Base-by-base conservation (phyloP, 1,140 invertebrate genomes). In the Heliconius himera region DNA sequence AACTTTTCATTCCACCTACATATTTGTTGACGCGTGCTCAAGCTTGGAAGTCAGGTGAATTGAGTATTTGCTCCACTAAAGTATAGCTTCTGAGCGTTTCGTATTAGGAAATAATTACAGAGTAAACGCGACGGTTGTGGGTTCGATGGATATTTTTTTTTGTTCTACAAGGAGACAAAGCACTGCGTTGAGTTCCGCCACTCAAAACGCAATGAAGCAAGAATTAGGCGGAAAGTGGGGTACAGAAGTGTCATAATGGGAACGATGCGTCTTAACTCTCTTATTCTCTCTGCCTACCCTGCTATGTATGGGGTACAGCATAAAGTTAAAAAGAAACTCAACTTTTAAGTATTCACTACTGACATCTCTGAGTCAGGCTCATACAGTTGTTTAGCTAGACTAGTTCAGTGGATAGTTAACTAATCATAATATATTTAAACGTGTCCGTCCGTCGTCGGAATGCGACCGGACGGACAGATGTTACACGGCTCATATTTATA, bases 381-480 rank as follows among this genome's bases (percentile, higher is more conserved):
- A 70, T 70, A 74, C 2, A 4, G 5, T 72, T 6, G 70, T 71
- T 51, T 54, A 71, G 70, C 76, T 22, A n/a, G 20, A 71, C 46
- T 49, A 29, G 26, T 33, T 46, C 46, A 77, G 41, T 71, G 66
- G 66, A 77, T 36, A 60, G n/a, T 29, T 66, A 66, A 66, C 70
- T 38, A 72, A 72, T 72, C 60, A 29, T 66, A 66, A 22, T 33
- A 71, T 38, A 49, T 29, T 22, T 26, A 29, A 76, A 70, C 26
- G 71, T 36, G 75, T 76, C 41, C 70, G 56, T 76, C 33, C 81
- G 70, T 76, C 76, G 51, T 56, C 56, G 81, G 83, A 82, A 84
- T 84, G 83, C 79, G 73, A 77, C 79, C 83, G 76, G 74, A 81
- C 79, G 51, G 79, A 82, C 83, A 84, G 83, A 84, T 84, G 83